A percentile compares a stretch with the other conserved stretches of the same genome.
phyloP scores from a whole-genome alignment of 2,888 invertebrate genomes.

The Leucania comma region DNA sequence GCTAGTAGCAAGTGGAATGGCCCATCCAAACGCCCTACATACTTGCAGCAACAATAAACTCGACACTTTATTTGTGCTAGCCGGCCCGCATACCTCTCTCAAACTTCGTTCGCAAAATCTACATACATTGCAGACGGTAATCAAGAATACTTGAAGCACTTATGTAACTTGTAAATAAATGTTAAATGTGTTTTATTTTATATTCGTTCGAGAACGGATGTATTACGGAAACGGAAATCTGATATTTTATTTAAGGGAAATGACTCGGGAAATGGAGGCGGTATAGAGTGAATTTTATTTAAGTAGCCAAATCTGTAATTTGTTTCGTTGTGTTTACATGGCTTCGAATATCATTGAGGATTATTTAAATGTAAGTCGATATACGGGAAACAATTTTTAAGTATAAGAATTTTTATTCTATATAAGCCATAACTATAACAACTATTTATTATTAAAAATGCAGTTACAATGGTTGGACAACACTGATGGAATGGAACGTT shows the following conservation, averaged over 20 bases:
- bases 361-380: slow-evolving; percentile 1
- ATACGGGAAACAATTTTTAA: neutral
- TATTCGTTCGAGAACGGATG: slow-evolving; percentile 37
- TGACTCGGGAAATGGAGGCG: slow-evolving; percentile 45
- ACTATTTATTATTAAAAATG: too few relatives aligned
- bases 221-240: slow-evolving; percentile 46
- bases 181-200: slow-evolving; percentile 47
- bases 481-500: too few relatives aligned
- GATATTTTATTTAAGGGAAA: slow-evolving; percentile 59
- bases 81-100: slow-evolving; percentile 59
- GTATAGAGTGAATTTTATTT: slow-evolving; percentile 40
- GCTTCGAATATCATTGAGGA: neutral
- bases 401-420: too few relatives aligned
- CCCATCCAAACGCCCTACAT: slow-evolving; percentile 32
- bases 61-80: slow-evolving; percentile 60
- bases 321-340: slow-evolving; percentile 14
- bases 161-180: slow-evolving; percentile 49
- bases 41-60: slow-evolving; percentile 60
- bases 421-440: too few relatives aligned
- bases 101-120: slow-evolving; percentile 55
- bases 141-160: slow-evolving; percentile 55
- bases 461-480: too few relatives aligned
- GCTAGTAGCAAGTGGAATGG: slow-evolving; percentile 40
- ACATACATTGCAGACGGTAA: slow-evolving; percentile 52
- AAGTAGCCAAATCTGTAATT: slow-evolving; percentile 35